A percentile compares a stretch with the other conserved stretches of the same genome.
phyloP scores from a whole-genome alignment of 2,113 vertebrate species.

The Oryzias celebensis region DNA sequence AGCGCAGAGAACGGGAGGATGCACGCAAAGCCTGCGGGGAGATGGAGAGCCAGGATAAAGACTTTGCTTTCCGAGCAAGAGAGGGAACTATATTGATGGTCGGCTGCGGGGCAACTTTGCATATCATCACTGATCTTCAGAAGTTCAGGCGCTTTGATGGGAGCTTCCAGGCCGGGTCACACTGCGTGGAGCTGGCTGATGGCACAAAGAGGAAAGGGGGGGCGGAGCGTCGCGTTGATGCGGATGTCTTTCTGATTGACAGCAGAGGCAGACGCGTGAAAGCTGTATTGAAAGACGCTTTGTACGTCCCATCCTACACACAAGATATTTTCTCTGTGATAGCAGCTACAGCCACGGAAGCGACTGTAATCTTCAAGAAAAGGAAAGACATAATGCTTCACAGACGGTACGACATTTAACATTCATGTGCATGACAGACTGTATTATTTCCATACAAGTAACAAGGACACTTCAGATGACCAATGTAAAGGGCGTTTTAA shows the following conservation, averaged over 20 bases:
- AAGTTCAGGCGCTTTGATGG: slow-evolving; percentile 1
- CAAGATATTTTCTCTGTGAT: slow-evolving; percentile 8
- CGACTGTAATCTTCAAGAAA: background rate
- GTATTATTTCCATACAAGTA: background rate
- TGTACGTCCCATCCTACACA: background rate
- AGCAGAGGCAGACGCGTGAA: background rate
- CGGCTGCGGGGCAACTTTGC: background rate
- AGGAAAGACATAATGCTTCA: background rate
- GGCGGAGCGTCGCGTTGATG: background rate
- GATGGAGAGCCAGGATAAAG: background rate
- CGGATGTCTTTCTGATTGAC: background rate
- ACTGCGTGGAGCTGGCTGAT: slow-evolving; percentile 4
- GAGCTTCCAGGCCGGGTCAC: background rate
- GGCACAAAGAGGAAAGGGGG: background rate
- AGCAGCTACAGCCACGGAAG: background rate
- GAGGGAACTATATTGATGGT: background rate
- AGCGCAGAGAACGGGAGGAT: background rate
- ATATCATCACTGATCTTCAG: background rate
- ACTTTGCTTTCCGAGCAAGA: background rate
- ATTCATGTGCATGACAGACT: accelerated
- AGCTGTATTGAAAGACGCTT: accelerated
- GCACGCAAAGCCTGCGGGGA: background rate
- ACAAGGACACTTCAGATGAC: background rate
- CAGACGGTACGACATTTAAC: accelerated
- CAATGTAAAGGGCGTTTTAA: background rate